Percentiles rank a stretch among this genome's conserved stretches.
phyloP scores from a whole-genome alignment of 2,888 invertebrate species.

The Chirona hameri region DNA sequence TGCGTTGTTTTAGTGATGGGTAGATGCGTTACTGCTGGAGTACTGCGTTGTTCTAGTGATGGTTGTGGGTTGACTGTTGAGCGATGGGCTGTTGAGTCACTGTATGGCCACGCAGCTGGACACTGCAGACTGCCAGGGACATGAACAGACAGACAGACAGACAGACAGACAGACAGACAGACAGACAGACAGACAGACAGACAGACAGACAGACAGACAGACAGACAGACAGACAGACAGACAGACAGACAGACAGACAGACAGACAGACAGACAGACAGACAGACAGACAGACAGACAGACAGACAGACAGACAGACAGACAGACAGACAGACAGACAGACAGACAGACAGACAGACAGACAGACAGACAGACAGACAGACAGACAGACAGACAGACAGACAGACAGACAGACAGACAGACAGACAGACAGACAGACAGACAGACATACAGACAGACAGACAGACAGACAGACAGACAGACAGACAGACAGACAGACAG shows the following conservation, averaged over 20 bases:
- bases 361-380: constrained; percentile 33
- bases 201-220: constrained; percentile 33
- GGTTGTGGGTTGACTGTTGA: no score
- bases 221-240: constrained; percentile 32
- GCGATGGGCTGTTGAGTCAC: no score
- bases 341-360: constrained; percentile 33
- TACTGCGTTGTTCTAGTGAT: no score
- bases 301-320: constrained; percentile 30
- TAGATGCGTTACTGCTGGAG: no score
- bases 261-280: constrained; percentile 32
- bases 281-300: constrained; percentile 29
- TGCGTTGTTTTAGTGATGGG: no score
- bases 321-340: constrained; percentile 32
- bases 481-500: constrained; percentile 34
- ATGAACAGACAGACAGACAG: constrained; percentile 32
- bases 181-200: constrained; percentile 32
- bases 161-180: constrained; percentile 33
- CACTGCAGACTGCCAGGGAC: no score
- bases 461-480: constrained; percentile 34
- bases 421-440: constrained; percentile 34
- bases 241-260: constrained; percentile 32
- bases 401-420: constrained; percentile 33
- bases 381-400: constrained; percentile 33
- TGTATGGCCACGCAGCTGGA: no score
- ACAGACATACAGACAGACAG: no score